Evolutionary conservation across 2,888 invertebrate species (phyloP), one percentile per base, ranked within the genome.

Genomic region (Macropis europaea): DNA sequence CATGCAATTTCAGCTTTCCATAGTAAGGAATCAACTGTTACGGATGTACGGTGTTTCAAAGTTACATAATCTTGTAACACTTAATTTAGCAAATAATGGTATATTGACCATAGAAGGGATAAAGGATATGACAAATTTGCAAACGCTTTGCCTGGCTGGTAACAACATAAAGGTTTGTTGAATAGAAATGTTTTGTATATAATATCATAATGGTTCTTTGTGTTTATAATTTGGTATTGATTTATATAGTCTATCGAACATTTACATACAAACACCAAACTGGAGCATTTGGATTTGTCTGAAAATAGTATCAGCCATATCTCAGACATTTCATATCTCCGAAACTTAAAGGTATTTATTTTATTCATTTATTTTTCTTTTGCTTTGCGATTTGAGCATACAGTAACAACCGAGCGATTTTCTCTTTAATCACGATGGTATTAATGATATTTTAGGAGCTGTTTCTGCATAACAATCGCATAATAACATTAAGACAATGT

Each of bases 91-190:
- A 76, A 94, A 96, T 88, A 98, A 98, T 91, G 95, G 95, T 53
- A 96, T 98, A 77, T 92, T 97, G 43, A 95, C 95, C 63, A 97
- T 97, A 84, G 97, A 98, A 90, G 97, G 97, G 7, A 91, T 97
- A 11, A 96, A 96, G 89, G 96, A 97, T 69, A 92, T 98, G 77
- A 92, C 93, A 56, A 94, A 95, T 86, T 91, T 98, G 68, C 94
- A 94, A 86, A 95, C 95, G 86, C 91, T 98, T 54, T 96, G 96
- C 90, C 91, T 98, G 61, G 93, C 95, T 90, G 96, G 96, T 73
- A 98, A 98, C 91, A 97, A 95, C 86, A 96, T 98, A 83, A 97
- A 97, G 92, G 94, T 94, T 90, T 78, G 69, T 15, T 53, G 47
- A 13, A 60, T 54, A 56, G 6, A 22, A 38, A 4, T 11, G 13